Evolutionary conservation across 2,113 vertebrate genomes (phyloP).

Genomic region (Zosterops japonicus): DNA sequence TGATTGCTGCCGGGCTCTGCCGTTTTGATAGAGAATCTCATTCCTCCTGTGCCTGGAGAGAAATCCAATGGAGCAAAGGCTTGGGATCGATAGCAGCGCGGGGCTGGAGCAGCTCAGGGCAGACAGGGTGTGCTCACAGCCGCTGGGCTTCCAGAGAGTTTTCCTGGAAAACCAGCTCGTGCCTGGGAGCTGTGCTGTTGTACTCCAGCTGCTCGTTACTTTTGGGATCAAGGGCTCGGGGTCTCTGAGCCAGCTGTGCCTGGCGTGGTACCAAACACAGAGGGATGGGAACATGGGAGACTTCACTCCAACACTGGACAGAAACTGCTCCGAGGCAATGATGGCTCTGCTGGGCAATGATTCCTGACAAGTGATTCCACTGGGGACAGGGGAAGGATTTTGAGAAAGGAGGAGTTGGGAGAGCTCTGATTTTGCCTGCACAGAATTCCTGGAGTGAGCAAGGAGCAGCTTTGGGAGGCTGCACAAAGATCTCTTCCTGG

Average conservation of each 20-base stretch:
- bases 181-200: not conserved
- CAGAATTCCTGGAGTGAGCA: not conserved
- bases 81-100: not conserved
- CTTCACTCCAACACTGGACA: not conserved
- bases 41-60: not conserved
- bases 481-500: not conserved
- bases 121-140: not conserved
- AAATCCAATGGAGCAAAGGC: not conserved
- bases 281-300: not conserved
- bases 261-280: not conserved
- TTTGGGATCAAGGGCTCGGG: not conserved
- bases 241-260: rapidly evolving
- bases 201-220: not conserved
- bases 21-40: not conserved
- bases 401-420: not conserved
- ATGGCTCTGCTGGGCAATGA: not conserved
- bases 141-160: not conserved
- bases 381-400: not conserved
- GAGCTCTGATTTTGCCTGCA: not conserved
- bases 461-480: not conserved
- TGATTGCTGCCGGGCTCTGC: not conserved
- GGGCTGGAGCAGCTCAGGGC: not conserved
- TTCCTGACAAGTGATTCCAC: not conserved
- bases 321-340: not conserved
- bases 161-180: not conserved